These are phyloP conservation scores for Diarsia brunnea DNA, from an alignment of 2,888 invertebrate species.

Conservation along the genomic window DNA sequence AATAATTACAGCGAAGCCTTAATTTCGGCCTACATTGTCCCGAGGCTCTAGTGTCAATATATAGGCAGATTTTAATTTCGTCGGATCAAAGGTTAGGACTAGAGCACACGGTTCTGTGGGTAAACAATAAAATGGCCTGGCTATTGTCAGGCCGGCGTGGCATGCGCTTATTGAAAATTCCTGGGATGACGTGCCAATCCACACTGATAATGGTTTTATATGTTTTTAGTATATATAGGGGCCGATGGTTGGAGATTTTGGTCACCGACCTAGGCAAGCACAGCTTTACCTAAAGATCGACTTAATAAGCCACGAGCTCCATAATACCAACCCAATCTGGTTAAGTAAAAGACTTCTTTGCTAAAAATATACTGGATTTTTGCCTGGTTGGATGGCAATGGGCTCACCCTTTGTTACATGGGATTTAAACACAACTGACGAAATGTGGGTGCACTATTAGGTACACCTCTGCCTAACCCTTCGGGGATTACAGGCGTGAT, in stretches of 20 bases:
- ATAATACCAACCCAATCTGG: background rate
- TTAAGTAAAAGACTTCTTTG: background rate
- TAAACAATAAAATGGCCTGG: slow-evolving; percentile 56
- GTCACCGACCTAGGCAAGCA: too few species aligned
- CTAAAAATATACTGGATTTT: too few species aligned
- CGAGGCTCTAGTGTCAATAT: slow-evolving; percentile 28
- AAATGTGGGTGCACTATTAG: too few species aligned
- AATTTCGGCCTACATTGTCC: slow-evolving; percentile 39
- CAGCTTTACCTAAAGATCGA: too few species aligned
- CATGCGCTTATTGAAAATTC: slow-evolving; percentile 67
- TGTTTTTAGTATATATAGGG: slow-evolving; percentile 34
- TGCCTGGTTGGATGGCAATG: too few species aligned
- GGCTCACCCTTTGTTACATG: too few species aligned
- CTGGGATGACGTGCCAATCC: slow-evolving; percentile 39
- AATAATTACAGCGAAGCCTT: slow-evolving; percentile 42
- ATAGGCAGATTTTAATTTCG: slow-evolving; percentile 47
- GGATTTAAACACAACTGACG: too few species aligned
- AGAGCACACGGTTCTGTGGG: slow-evolving; percentile 16
- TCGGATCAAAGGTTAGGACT: slow-evolving; percentile 46
- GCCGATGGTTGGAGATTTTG: slow-evolving; percentile 8
- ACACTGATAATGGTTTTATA: slow-evolving; percentile 38
- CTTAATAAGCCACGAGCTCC: too few species aligned
- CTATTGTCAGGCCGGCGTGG: slow-evolving; percentile 39
- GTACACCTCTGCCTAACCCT: too few species aligned
- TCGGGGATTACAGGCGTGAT: too few species aligned